Evolutionary conservation across 2,888 invertebrate genomes (phyloP).

Genomic region (Polymixis flavicincta): DNA sequence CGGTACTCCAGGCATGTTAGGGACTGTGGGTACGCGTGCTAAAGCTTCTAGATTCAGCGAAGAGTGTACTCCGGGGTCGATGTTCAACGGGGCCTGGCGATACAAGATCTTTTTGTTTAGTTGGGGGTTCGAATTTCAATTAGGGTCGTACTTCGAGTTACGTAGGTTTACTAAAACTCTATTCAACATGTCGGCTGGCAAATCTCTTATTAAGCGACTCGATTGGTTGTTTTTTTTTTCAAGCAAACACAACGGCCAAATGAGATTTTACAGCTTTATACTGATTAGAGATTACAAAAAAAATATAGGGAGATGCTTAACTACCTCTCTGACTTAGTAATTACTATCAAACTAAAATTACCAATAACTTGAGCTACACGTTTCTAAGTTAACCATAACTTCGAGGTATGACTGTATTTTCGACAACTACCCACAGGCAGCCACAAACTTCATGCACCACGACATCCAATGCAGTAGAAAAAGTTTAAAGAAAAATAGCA

Average conservation of each 20-base stretch:
- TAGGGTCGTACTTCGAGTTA: slow-evolving; percentile 47
- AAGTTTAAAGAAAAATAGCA: slow-evolving; percentile 23
- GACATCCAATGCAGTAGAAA: slow-evolving; percentile 41
- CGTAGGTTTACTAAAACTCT: slow-evolving; percentile 3
- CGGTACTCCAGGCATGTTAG: slow-evolving; percentile 95
- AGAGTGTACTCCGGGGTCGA: slow-evolving; percentile 98
- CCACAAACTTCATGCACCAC: slow-evolving; percentile 44
- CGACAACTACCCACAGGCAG: slow-evolving; percentile 31
- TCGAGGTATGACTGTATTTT: slow-evolving; percentile 53
- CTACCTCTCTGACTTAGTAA: not conserved
- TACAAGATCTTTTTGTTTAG: slow-evolving; percentile 71
- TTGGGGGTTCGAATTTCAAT: slow-evolving; percentile 14
- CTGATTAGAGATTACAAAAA: not conserved
- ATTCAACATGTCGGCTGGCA: not conserved
- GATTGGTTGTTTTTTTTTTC: not conserved
- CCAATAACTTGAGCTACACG: not conserved
- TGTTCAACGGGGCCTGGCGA: slow-evolving; percentile 93
- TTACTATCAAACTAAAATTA: not conserved
- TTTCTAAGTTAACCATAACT: slow-evolving; percentile 22
- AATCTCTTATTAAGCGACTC: not conserved
- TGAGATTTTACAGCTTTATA: not conserved
- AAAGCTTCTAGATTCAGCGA: slow-evolving; percentile 95
- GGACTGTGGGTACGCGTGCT: slow-evolving; percentile 90
- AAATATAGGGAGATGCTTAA: not conserved
- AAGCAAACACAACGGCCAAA: not conserved